These are phyloP conservation scores for Lophura nycthemera DNA, from an alignment of 2,113 vertebrate species.

Conservation along the genomic window DNA sequence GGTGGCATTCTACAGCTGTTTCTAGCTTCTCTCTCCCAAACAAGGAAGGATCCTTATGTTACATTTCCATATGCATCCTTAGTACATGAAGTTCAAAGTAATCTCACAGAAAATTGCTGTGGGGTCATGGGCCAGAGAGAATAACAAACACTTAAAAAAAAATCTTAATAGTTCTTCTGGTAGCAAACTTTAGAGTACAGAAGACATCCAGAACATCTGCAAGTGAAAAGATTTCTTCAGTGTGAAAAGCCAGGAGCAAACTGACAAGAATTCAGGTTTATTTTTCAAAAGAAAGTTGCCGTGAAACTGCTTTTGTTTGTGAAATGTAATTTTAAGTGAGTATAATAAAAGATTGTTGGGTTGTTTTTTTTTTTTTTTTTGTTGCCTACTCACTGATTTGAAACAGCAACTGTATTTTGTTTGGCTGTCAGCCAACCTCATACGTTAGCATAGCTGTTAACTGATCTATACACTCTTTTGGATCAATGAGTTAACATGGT, in stretches of 20 bases:
- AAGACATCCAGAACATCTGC: background rate
- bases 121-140: background rate
- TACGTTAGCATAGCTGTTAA: background rate
- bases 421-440: background rate
- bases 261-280: background rate
- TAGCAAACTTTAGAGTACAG: background rate
- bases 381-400: background rate
- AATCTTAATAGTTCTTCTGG: background rate
- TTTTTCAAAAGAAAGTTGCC: conserved; percentile 2
- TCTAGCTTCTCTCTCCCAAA: too few species aligned
- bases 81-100: accelerated
- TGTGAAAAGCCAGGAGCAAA: conserved; percentile 5
- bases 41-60: too few species aligned
- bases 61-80: background rate
- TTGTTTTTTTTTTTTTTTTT: background rate
- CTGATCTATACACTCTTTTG: conserved; percentile 18
- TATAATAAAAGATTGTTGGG: background rate
- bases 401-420: background rate
- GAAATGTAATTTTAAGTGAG: conserved; percentile 38
- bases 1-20: too few species aligned
- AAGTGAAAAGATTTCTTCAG: background rate
- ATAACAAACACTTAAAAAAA: background rate
- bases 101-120: background rate
- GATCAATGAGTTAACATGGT: conserved; percentile 40
- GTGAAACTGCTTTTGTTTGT: background rate